Percentiles rank a stretch among this genome's conserved stretches.
Conservation (phyloP, 2,113 vertebrate genomes). For the Argyrosomus japonicus region DNA sequence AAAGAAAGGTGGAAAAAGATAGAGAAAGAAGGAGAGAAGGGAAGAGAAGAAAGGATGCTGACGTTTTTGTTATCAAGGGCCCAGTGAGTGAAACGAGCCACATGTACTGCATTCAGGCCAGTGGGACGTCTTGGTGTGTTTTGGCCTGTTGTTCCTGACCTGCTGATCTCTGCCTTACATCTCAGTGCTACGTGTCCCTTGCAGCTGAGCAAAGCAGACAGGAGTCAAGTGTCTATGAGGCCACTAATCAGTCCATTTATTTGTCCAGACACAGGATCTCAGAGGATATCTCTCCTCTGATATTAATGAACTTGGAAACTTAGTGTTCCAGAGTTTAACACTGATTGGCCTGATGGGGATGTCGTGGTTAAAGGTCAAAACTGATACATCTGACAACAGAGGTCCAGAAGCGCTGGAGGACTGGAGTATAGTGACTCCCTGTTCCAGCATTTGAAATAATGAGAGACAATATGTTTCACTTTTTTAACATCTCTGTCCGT, state of each 20-base stretch:
- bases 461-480: neutral
- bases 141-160: constrained; percentile 17
- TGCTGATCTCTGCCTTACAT: constrained; percentile 47
- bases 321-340: neutral
- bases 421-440: neutral
- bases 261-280: neutral
- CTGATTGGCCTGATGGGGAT: neutral
- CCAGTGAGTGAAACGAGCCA: constrained; percentile 20
- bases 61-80: neutral
- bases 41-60: neutral
- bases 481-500: neutral
- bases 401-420: neutral
- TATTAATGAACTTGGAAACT: neutral
- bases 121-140: constrained; percentile 22
- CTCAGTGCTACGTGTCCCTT: constrained; percentile 23
- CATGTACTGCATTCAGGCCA: constrained; percentile 21
- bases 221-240: constrained; percentile 4
- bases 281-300: neutral
- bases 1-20: neutral
- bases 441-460: neutral
- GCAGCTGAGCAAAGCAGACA: constrained; percentile 33
- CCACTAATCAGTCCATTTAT: constrained; percentile 8
- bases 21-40: neutral
- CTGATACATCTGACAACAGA: neutral
- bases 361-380: neutral